Evolutionary conservation across 2,888 invertebrate species (phyloP), one percentile per base, ranked within the genome.

Genomic region (Rhagonycha lutea): DNA sequence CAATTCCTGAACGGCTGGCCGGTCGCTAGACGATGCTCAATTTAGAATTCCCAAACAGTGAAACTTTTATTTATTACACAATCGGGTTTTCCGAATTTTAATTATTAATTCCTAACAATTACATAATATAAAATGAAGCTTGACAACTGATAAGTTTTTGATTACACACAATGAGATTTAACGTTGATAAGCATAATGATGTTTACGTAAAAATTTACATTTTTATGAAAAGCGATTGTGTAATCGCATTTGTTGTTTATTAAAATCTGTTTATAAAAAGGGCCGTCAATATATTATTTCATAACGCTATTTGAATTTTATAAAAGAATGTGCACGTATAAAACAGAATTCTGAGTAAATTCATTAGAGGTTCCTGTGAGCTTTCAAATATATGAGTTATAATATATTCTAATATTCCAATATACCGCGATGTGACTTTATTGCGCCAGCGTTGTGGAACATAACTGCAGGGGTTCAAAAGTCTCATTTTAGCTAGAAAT

Each of bases 351-450:
- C 61, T 61, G 61, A 28, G 61, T 47, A 73, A 76, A 76, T 76
- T 76, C 76, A 76, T 76, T 76, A 76, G 61, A 61, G 68, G 61
- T 62, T 70, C 47, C 73, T 26, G 76, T 63, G 61, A 62, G 73
- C 68, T 68, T 61, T 67, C 65, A 68, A 76, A 76, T 76, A 76
- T 76, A 73, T 73, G 70, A 69, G 73, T 72, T 68, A 71, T 73
- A 78, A 77, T 77, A 76, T 77, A 79, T 77, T 79, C 77, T 77
- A 77, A 79, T 79, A 79, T 77, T 79, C 77, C 72, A 78, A 78
- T 75, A 79, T 79, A 77, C 74, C 75, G 77, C 74, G 70, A 74
- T 69, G 73, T 65, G 74, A 74, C 78, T 78, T 78, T 78, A 78
- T 78, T 80, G 78, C 75, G 75, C 72, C 63, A 71, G 74, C 75